Conservation (phyloP, 37 sponge, comb jelly and placozoan species). For the Chondrosia reniformis region DNA sequence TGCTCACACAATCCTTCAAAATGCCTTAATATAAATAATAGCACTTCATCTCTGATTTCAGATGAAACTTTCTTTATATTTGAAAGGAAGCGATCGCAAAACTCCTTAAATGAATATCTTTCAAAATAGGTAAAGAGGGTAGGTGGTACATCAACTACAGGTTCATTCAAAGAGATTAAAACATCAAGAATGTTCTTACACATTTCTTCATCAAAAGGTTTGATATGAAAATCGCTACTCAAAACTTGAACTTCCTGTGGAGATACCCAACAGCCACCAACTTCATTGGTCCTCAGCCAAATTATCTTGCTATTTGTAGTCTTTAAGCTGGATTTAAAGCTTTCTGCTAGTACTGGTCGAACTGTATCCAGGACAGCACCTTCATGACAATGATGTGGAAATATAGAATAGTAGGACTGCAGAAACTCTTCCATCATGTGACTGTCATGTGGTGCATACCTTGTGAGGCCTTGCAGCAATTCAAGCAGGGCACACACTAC, state of each 20-base stretch:
- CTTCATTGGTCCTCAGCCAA: not conserved
- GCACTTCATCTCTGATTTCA: conserved; percentile 18
- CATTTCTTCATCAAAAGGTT: not conserved
- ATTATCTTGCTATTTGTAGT: not conserved
- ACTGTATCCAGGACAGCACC: not conserved
- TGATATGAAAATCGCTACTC: not conserved
- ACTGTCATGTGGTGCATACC: not conserved
- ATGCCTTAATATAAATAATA: conserved; percentile 28
- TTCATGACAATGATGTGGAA: no score
- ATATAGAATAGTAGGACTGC: conserved; percentile 42
- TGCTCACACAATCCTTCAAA: not conserved
- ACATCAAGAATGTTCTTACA: not conserved
- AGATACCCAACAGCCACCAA: conserved; percentile 44
- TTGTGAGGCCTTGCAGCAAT: conserved; percentile 26
- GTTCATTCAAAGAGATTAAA: not conserved
- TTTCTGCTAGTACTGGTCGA: not conserved
- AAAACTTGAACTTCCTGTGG: conserved; percentile 25
- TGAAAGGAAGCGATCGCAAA: not conserved
- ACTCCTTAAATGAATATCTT: conserved; percentile 23
- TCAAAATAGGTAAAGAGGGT: conserved; percentile 22
- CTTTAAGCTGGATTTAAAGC: not conserved
- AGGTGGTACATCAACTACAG: conserved; percentile 11
- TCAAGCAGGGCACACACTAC: conserved; percentile 29
- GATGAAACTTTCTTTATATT: no score
- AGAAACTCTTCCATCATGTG: conserved; percentile 20